phyloP scores from a whole-genome alignment of 2,113 vertebrate genomes.

The Triplophysa tibetana region DNA sequence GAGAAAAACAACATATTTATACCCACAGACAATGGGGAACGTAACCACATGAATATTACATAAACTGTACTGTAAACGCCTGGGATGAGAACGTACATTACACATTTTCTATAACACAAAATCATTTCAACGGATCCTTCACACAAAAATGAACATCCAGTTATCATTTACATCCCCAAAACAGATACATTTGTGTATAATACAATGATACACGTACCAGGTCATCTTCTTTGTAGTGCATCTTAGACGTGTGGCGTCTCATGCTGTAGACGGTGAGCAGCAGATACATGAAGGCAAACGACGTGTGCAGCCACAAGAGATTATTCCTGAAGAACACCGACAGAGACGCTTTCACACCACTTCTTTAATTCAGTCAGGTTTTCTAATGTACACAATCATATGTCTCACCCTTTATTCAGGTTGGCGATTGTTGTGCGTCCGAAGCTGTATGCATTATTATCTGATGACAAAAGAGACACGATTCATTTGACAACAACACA shows the following conservation, averaged over 20 bases:
- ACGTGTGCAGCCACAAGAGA: slow-evolving; percentile 93
- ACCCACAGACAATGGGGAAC: neutral
- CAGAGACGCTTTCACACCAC: neutral
- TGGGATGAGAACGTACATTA: neutral
- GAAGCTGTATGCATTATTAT: slow-evolving; percentile 97
- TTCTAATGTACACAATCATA: neutral
- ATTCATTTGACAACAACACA: no score
- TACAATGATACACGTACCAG: slow-evolving; percentile 72
- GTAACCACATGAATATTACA: slow-evolving; percentile 38
- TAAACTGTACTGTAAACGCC: neutral
- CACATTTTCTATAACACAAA: neutral
- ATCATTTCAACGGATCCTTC: neutral
- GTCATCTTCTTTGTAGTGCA: slow-evolving; percentile 98
- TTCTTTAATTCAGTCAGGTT: neutral
- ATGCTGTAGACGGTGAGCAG: slow-evolving; percentile 97
- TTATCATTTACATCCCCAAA: no score
- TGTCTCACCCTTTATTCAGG: slow-evolving; percentile 87
- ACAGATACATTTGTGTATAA: neutral
- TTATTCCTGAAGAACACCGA: slow-evolving; percentile 79
- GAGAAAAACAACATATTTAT: neutral
- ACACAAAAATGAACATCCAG: neutral
- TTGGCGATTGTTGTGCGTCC: slow-evolving; percentile 97
- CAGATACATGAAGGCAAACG: slow-evolving; percentile 95
- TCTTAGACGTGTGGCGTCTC: slow-evolving; percentile 96
- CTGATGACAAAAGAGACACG: slow-evolving; percentile 63